Evolutionary conservation across 2,113 vertebrate genomes (phyloP).

Genomic region (Callipepla californica): DNA sequence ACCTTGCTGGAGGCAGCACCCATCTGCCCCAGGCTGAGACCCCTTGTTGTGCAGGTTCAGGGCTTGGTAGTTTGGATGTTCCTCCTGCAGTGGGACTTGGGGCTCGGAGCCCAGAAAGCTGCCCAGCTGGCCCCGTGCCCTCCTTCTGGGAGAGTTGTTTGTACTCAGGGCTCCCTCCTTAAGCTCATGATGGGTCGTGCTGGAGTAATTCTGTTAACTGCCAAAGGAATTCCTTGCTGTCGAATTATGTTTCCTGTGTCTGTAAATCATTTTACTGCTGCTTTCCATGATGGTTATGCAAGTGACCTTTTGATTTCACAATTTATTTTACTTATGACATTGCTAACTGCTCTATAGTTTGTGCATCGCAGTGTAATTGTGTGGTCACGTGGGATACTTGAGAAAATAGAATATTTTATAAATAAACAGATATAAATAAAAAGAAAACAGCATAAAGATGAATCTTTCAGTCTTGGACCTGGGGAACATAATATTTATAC

Average conservation of each 20-base stretch:
- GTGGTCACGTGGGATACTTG: background rate
- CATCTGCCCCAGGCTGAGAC: too few relatives aligned
- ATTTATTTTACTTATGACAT: conserved; percentile 51
- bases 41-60: too few relatives aligned
- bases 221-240: conserved; percentile 60
- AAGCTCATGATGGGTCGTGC: background rate
- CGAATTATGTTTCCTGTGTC: conserved; percentile 64
- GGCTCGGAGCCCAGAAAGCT: background rate
- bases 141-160: conserved; percentile 28
- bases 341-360: conserved; percentile 36
- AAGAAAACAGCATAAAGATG: conserved; percentile 18
- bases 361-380: background rate
- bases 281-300: conserved; percentile 66
- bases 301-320: conserved; percentile 75
- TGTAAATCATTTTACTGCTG: conserved; percentile 67
- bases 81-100: background rate
- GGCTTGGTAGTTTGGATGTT: too few relatives aligned
- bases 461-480: conserved; percentile 16
- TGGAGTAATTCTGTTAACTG: conserved; percentile 65
- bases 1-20: background rate
- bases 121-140: background rate
- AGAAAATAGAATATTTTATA: conserved; percentile 16
- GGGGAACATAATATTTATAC: conserved; percentile 41
- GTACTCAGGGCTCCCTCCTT: background rate
- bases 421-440: background rate